These are phyloP conservation scores for Dermolepida albohirtum DNA, from an alignment of 2,888 invertebrate species.

Conservation along the genomic window DNA sequence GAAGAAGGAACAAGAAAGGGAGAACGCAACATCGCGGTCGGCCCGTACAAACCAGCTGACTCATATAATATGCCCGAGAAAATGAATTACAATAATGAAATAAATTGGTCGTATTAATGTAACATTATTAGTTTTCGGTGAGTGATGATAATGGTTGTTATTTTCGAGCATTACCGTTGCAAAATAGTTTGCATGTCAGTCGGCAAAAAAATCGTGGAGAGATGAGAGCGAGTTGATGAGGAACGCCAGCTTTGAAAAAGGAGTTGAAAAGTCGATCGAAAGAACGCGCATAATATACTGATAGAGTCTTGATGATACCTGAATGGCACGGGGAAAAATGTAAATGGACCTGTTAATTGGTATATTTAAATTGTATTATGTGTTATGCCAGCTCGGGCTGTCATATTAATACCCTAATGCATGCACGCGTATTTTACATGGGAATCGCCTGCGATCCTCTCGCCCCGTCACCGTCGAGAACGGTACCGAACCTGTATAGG, in stretches of 20 bases:
- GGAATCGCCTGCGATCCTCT: constrained; percentile 11
- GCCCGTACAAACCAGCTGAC: constrained; percentile 54
- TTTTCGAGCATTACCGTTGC: constrained; percentile 57
- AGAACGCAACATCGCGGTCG: too few species aligned
- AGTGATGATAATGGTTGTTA: constrained; percentile 63
- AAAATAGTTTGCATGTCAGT: constrained; percentile 42
- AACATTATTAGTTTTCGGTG: constrained; percentile 64
- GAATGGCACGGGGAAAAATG: constrained; percentile 38
- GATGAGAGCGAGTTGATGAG: constrained; percentile 4
- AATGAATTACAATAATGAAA: constrained; percentile 66
- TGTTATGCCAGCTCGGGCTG: constrained; percentile 37
- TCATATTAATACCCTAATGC: constrained; percentile 39
- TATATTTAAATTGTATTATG: constrained; percentile 43
- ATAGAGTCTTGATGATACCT: neutral
- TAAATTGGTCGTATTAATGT: constrained; percentile 66
- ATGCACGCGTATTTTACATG: constrained; percentile 25
- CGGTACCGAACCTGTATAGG: constrained; percentile 9
- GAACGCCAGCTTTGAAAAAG: neutral
- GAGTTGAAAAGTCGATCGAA: neutral
- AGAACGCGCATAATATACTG: neutral
- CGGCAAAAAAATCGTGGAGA: neutral
- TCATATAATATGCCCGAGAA: constrained; percentile 57
- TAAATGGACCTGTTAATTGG: constrained; percentile 45
- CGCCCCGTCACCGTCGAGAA: neutral
- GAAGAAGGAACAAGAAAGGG: too few species aligned